Evolutionary conservation across 1,140 invertebrate species (phyloP), one percentile per base, ranked within the genome.

Genomic region (Caerostris extrusa): DNA sequence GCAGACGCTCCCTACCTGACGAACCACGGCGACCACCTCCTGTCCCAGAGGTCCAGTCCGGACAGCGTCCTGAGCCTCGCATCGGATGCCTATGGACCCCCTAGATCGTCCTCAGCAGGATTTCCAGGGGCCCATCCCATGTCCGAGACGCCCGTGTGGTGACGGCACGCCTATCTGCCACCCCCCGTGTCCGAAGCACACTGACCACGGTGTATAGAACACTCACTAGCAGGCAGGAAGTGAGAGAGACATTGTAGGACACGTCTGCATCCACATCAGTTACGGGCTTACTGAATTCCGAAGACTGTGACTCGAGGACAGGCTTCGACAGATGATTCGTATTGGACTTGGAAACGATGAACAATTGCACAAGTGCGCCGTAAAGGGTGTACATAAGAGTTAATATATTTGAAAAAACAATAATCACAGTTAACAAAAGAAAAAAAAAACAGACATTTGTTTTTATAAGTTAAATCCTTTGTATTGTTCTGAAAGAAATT

Each of bases 31-130:
- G 94, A 93, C 58, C 94, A 86, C 57, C 94, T 94, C 55, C 60
- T 94, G 87, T 93, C 91, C 12, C 94, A 94, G 85, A 56, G 94
- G 58, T 94, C 94, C 14, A 94, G 94, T 67, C 94, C 94, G 57
- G 94, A 94, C 77, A 93, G 91, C 56, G 90, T 94, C 71, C 94
- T 94, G 17, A 93, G 91, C 19, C 81, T 94, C 57, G 92, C 94
- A 3, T 94, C 94, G 14, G 94, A 93, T 64, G 94, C 91, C 5
- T 94, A 94, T 69, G 94, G 94, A 17, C 90, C 94, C 8, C 94
- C 94, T 7, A 56, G 94, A 8, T 94, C 94, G 4, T 86, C 89
- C 7, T 94, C 94, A 4, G 94, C 82, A 67, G 87, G 87, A 69
- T 94, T 94, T 69, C 93, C 88, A 5, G 57, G 50, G 3, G 92